phyloP scores from a whole-genome alignment of 2,113 vertebrate species.

The Otus sunia region DNA sequence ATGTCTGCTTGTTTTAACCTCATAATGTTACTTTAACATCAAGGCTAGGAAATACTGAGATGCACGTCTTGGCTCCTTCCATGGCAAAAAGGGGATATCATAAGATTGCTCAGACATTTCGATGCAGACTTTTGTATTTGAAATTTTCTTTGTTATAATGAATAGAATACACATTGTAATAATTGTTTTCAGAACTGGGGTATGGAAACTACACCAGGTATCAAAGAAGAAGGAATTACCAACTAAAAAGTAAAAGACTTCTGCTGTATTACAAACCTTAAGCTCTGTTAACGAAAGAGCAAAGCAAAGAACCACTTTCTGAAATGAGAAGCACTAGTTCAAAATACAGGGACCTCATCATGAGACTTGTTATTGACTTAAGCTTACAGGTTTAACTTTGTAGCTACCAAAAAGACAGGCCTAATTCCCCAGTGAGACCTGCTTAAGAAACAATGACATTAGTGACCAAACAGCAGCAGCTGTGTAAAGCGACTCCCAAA shows the following conservation, averaged over 20 bases:
- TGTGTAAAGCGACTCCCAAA: not conserved
- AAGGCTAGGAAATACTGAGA: not conserved
- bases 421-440: not conserved
- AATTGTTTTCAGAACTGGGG: not conserved
- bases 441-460: not conserved
- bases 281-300: not conserved
- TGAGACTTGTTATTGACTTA: not conserved
- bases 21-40: not conserved
- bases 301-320: not conserved
- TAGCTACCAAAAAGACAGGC: not conserved
- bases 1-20: not conserved
- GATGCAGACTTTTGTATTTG: not conserved
- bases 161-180: too few relatives aligned
- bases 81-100: not conserved
- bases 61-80: not conserved
- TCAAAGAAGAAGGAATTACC: not conserved
- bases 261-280: not conserved
- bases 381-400: not conserved
- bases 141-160: not conserved
- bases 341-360: not conserved
- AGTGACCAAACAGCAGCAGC: not conserved
- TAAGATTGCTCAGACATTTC: not conserved
- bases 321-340: not conserved
- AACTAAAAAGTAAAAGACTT: not conserved
- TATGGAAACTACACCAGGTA: not conserved